Evolutionary conservation across 1,140 invertebrate species (phyloP).

Genomic region (Caenorhabditis tropicalis): DNA sequence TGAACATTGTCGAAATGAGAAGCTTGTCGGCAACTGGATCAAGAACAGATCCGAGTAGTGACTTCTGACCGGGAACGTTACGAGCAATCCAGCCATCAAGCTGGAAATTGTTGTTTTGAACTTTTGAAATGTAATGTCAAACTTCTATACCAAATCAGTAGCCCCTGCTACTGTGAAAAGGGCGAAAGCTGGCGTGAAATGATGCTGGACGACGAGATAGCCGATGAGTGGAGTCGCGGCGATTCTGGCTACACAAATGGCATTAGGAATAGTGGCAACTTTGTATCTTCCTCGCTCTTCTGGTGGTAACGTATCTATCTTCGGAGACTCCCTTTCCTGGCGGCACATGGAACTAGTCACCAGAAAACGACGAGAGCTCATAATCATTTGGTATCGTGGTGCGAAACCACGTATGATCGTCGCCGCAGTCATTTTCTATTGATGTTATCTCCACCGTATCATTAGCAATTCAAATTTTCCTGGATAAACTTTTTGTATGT

Average conservation of each 20-base stretch:
- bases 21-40: constrained; percentile 98
- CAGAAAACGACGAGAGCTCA: neutral
- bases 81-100: constrained; percentile 94
- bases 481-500: neutral
- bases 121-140: neutral
- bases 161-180: constrained; percentile 82
- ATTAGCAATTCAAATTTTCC: neutral
- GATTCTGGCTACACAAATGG: constrained; percentile 77
- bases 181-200: constrained; percentile 80
- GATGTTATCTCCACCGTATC: neutral
- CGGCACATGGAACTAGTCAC: neutral
- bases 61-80: constrained; percentile 86
- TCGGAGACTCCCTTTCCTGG: neutral
- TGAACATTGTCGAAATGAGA: constrained; percentile 85
- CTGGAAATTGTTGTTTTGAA: constrained; percentile 74
- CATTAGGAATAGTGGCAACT: constrained; percentile 89
- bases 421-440: neutral
- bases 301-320: neutral
- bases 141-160: constrained; percentile 81
- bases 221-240: constrained; percentile 84
- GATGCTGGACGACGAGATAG: constrained; percentile 82
- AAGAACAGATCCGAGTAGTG: constrained; percentile 90
- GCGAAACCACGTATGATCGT: neutral
- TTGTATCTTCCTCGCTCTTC: constrained; percentile 74
- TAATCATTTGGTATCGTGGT: neutral